Conservation (phyloP, 2,113 vertebrate species). For the Myocastor coypus region DNA sequence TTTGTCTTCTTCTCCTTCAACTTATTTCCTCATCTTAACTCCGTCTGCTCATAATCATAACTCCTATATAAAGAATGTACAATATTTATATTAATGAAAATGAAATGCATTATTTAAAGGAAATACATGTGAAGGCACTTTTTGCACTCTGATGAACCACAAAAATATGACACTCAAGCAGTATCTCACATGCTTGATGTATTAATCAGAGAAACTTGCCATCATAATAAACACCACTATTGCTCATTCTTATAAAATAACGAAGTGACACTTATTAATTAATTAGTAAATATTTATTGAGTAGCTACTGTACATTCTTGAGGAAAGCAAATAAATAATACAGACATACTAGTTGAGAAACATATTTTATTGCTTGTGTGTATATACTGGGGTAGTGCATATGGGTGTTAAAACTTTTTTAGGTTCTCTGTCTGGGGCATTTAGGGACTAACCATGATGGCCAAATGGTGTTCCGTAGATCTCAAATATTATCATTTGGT, state of each 20-base stretch:
- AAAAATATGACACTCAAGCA: not conserved
- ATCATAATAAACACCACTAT: not conserved
- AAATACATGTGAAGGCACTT: not conserved
- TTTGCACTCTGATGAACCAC: not conserved
- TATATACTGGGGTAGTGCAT: not conserved
- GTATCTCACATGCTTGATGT: not conserved
- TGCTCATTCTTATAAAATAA: conserved; percentile 10
- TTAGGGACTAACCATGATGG: not conserved
- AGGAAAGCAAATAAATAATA: not conserved
- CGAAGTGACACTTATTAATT: not conserved
- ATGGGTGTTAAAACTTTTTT: not conserved
- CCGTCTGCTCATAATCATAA: not conserved
- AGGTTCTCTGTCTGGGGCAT: not conserved
- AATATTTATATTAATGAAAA: conserved; percentile 31
- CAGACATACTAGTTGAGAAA: not conserved
- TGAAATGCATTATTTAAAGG: not conserved
- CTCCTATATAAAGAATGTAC: not conserved
- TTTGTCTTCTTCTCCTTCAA: not conserved
- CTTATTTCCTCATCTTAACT: not conserved
- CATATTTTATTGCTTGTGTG: not conserved
- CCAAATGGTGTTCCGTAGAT: not conserved
- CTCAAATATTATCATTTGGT: not conserved
- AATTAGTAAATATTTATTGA: conserved; percentile 23
- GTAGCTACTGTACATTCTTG: not conserved
- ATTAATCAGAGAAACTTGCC: conserved; percentile 5